phyloP scores from a whole-genome alignment of 2,888 invertebrate genomes.

The Orchesellides sinensis region DNA sequence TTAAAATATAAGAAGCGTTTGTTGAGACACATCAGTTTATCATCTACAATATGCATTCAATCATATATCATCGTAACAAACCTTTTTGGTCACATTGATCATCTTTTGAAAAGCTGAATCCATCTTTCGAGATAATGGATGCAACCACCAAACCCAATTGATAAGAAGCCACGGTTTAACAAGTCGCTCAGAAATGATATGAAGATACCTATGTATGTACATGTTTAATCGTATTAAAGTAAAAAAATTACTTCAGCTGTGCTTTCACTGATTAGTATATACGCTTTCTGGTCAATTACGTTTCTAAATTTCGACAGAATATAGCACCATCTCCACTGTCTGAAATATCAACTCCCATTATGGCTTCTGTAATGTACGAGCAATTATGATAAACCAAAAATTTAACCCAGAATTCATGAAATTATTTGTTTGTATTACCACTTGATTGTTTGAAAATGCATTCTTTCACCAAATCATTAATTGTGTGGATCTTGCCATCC shows the following conservation, averaged over 20 bases:
- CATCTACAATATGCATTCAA: not conserved
- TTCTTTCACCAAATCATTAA: conserved; percentile 15
- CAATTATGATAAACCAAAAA: not conserved
- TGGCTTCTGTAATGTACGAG: conserved; percentile 11
- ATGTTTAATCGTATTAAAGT: not conserved
- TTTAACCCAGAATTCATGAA: not conserved
- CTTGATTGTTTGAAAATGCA: conserved; percentile 35
- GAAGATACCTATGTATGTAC: conserved; percentile 5
- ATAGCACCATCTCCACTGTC: conserved; percentile 7
- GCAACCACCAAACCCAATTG: conserved; percentile 19
- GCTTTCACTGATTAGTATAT: not conserved
- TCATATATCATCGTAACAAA: not conserved
- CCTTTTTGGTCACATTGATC: conserved; percentile 10
- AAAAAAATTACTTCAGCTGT: no score
- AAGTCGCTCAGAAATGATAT: conserved; percentile 20
- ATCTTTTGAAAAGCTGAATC: conserved; percentile 8
- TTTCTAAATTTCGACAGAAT: conserved; percentile 30
- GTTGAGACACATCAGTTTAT: not conserved
- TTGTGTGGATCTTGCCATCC: conserved; percentile 2
- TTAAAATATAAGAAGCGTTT: not conserved
- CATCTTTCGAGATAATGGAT: not conserved
- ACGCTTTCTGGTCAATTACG: no score
- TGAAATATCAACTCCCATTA: conserved; percentile 34
- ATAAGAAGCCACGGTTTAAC: conserved; percentile 32
- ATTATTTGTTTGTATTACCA: conserved; percentile 1